Percentiles rank a stretch among this genome's conserved stretches.
These are phyloP conservation scores for Oncopodura yosiiana DNA, from an alignment of 1,140 invertebrate species.

Conservation along the genomic window DNA sequence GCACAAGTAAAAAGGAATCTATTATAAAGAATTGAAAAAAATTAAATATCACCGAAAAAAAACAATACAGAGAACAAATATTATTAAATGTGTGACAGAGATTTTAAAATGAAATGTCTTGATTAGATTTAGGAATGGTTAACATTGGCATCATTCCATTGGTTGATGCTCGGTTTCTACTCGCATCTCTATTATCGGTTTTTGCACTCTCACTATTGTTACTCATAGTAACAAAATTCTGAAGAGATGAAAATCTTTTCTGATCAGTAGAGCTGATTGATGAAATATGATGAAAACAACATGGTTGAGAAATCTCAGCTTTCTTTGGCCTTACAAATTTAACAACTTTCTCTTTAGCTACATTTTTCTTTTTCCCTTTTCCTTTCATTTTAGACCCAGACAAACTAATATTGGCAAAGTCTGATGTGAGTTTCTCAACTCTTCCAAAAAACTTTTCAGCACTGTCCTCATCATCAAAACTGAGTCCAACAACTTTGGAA, in stretches of 20 bases:
- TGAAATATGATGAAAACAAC: slow-evolving; percentile 76
- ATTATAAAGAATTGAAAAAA: too few relatives aligned
- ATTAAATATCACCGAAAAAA: too few relatives aligned
- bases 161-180: too few relatives aligned
- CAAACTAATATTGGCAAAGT: slow-evolving; percentile 70
- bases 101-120: too few relatives aligned
- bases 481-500: slow-evolving; percentile 53
- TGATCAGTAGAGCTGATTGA: slow-evolving; percentile 61
- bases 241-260: slow-evolving; percentile 56
- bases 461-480: slow-evolving; percentile 64
- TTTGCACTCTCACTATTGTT: too few relatives aligned
- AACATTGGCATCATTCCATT: too few relatives aligned
- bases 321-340: slow-evolving; percentile 53
- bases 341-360: slow-evolving; percentile 36
- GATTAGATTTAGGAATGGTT: too few relatives aligned
- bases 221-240: slow-evolving; percentile 36
- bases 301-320: slow-evolving; percentile 72
- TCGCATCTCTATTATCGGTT: too few relatives aligned
- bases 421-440: slow-evolving; percentile 59
- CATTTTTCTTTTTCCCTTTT: slow-evolving; percentile 48
- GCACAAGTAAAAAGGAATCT: too few relatives aligned
- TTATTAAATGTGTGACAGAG: too few relatives aligned
- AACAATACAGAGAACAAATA: too few relatives aligned
- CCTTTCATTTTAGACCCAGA: slow-evolving; percentile 54
- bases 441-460: slow-evolving; percentile 59